These are phyloP conservation scores for Willowsia nigromaculata DNA, from an alignment of 2,888 invertebrate genomes.

Conservation along the genomic window DNA sequence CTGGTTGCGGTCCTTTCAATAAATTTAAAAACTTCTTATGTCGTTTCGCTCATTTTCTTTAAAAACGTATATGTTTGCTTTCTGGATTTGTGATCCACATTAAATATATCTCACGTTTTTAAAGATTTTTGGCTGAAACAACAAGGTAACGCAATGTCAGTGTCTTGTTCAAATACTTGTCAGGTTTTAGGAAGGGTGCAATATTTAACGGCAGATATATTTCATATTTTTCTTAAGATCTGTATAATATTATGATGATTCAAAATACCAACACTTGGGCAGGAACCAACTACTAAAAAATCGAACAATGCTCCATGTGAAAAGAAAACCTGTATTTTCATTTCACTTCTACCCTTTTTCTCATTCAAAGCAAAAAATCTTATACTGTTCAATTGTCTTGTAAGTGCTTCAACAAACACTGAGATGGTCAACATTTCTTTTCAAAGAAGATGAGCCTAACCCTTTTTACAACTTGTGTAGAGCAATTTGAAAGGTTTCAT, in stretches of 20 bases:
- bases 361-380: neutral
- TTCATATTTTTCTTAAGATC: conserved; percentile 6
- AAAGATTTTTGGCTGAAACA: neutral
- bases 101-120: neutral
- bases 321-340: conserved; percentile 23
- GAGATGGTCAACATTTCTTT: neutral
- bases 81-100: conserved; percentile 35
- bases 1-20: conserved; percentile 51
- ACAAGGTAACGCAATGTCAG: neutral
- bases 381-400: conserved; percentile 14
- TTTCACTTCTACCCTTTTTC: neutral
- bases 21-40: neutral
- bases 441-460: conserved; percentile 8
- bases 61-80: neutral
- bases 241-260: neutral
- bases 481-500: conserved; percentile 21
- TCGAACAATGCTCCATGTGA: conserved; percentile 26
- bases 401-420: neutral
- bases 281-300: conserved; percentile 16
- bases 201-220: neutral
- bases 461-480: conserved; percentile 9
- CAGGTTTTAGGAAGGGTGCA: neutral
- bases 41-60: neutral
- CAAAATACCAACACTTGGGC: conserved; percentile 7
- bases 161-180: neutral